Conservation (phyloP, 2,113 vertebrate genomes). For the Passer domesticus region DNA sequence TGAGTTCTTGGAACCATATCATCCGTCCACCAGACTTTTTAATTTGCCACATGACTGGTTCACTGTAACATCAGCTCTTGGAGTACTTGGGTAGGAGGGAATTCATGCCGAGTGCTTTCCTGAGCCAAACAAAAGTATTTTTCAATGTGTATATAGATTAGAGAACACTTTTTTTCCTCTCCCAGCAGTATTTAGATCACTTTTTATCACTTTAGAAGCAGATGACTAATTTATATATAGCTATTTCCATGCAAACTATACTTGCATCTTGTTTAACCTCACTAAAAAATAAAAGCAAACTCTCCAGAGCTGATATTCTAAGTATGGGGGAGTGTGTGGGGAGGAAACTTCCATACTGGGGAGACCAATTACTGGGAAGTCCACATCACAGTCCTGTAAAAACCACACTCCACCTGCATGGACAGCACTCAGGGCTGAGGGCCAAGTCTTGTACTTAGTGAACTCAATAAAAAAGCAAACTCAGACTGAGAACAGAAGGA, state of each 20-base stretch:
- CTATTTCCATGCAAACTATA: conserved; percentile 10
- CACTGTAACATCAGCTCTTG: conserved; percentile 38
- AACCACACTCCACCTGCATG: neutral
- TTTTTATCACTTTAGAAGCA: conserved; percentile 4
- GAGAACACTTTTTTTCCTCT: neutral
- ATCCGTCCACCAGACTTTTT: conserved; percentile 65
- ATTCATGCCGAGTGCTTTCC: conserved; percentile 37
- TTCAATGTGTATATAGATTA: neutral
- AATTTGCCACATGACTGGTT: conserved; percentile 71
- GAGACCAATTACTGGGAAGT: neutral
- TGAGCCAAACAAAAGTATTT: conserved; percentile 28
- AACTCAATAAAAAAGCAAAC: neutral
- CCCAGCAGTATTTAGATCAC: neutral
- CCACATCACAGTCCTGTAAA: neutral
- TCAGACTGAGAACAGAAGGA: neutral
- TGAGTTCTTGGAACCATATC: conserved; percentile 54
- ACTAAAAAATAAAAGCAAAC: neutral
- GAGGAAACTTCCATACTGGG: neutral
- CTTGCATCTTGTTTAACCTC: neutral
- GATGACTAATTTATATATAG: conserved; percentile 16
- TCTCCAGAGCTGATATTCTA: neutral
- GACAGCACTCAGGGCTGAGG: neutral
- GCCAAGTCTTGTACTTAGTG: neutral
- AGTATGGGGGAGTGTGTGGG: neutral
- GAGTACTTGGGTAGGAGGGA: conserved; percentile 19